Base-by-base conservation (phyloP, 2,888 invertebrate species). In the Caenorhabditis imperialis region DNA sequence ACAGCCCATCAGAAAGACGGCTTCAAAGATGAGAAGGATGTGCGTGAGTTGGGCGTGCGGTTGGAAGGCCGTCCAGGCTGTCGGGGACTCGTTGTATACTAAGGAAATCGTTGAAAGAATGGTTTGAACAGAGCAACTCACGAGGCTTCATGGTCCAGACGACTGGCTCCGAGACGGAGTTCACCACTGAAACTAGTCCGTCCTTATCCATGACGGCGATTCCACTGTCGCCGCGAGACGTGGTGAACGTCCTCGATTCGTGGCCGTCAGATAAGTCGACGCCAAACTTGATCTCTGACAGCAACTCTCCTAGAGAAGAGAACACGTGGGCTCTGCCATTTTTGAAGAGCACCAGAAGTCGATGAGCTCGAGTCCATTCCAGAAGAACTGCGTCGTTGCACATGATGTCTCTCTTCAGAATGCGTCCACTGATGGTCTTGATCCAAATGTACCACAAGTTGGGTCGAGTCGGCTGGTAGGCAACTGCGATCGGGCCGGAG, bases 171-270 rank as follows among this genome's bases (percentile, higher is more conserved):
- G 77, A 76, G 2, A 81, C 79, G 1, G 75, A 73, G 47, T 82
- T 82, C 27, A 78, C 79, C 3, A 82, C 77, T 7, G 72, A 73
- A 12, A 82, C 65, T 20, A 75, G 61, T 18, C 70, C 53, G 30
- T 79, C 77, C n/a, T 75, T 75, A 58, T 82, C 82, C 35, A 82
- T 61, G 2, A 82, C 45, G 1, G 82, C 82, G 30, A 79, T 62
- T 57, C 82, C 82, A 14, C 79, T 76, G 48, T 75, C 75, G 1
- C 69, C 63, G 30, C 75, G 33, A n/a, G 75, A 70, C 27, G 75
- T 75, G 25, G 70, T 48, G 18, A 75, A 75, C 25, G 63, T 69
- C 5, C 70, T 38, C 30, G 44, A 48, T 14, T 71, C 62, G n/a
- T 58, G 47, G 16, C 65, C 70, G 35, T 75, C 65, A 14, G 35